Base-by-base conservation (phyloP, 2,888 invertebrate genomes). In the Sepioteuthis lessoniana region DNA sequence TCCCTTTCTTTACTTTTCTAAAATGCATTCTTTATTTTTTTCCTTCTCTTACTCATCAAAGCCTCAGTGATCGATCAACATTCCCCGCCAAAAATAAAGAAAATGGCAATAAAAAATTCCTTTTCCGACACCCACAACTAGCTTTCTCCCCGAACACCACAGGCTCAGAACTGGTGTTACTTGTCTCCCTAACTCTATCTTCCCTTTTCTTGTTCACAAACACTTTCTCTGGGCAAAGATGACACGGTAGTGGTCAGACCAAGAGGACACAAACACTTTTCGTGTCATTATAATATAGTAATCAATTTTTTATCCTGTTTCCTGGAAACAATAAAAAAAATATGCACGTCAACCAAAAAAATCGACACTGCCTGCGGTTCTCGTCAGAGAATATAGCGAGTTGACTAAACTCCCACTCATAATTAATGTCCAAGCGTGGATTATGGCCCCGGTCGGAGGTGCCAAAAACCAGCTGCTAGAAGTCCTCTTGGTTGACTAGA, bases 281-380 rank as follows among this genome's bases (percentile, higher is more conserved):
- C 76, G n/a, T 25, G 25, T n/a, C 76, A 35, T n/a, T n/a, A 76
- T 76, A 76, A 76, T 76, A 35, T 76, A 76, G n/a, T 76, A 76
- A 76, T 76, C 76, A n/a, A 76, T 76, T 76, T 76, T 76, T n/a
- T n/a, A 76, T 76, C n/a, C 76, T 13, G n/a, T 76, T 76, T n/a
- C 76, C 76, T 76, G n/a, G 76, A 16, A 76, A n/a, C n/a, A n/a
- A n/a, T 25, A 76, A 76, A 3, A 35, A n/a, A 1, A n/a, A 35
- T 31, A 28, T 25, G n/a, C 10, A 76, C 10, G n/a, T n/a, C 4
- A 76, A 76, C n/a, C 8, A 8, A n/a, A n/a, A 76, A 8, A 76
- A 35, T 76, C 13, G 76, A 35, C 76, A 5, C n/a, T 35, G n/a
- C 76, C 76, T 76, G 76, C 35, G 76, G 76, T 76, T 76, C 76